Evolutionary conservation across 2,113 vertebrate species (phyloP), one percentile per base, ranked within the genome.

Genomic region (Onychostruthus taczanowskii): DNA sequence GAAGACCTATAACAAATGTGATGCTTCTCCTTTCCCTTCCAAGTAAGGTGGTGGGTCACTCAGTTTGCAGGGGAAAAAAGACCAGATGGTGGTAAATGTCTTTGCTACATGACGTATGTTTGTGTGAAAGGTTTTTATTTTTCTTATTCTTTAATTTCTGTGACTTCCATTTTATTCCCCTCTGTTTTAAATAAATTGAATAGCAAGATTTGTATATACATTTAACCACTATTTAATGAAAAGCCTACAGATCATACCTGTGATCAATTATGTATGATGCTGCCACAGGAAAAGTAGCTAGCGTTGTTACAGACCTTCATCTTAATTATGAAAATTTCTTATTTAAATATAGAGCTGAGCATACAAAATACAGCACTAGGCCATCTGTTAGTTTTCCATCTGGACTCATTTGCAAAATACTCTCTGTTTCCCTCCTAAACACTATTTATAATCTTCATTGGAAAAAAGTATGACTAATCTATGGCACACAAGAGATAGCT

Each of bases 331-430:
- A 98, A 98, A 97, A 98, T 97, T 98, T 98, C 97, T 97, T 96
- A 98, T 98, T 98, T 98, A 98, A 98, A 98, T 98, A 96, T 97
- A 96, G 89, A 95, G 68, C 92, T 97, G 95, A 98, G 95, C 97
- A 97, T 97, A 97, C 95, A 98, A 98, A 98, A 97, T 97, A 98
- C 96, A 97, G 97, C 96, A 92, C 93, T 94, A 85, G 94, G 89
- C 98, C 98, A 98, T 98, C 98, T 98, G 98, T 98, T 98, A 96
- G 96, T 97, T 98, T 98, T 98, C 98, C 98, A 98, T 98, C 98
- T 98, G 97, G 96, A 70, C 96, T 97, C 95, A 98, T 98, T 98
- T 98, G 98, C 97, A 98, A 98, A 98, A 97, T 98, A 97, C 94
- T 97, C 95, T 97, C 92, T 95, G 94, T 96, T 97, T 97, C 78